Evolutionary conservation across 2,888 invertebrate genomes (phyloP).

Genomic region (Dryobota labecula): DNA sequence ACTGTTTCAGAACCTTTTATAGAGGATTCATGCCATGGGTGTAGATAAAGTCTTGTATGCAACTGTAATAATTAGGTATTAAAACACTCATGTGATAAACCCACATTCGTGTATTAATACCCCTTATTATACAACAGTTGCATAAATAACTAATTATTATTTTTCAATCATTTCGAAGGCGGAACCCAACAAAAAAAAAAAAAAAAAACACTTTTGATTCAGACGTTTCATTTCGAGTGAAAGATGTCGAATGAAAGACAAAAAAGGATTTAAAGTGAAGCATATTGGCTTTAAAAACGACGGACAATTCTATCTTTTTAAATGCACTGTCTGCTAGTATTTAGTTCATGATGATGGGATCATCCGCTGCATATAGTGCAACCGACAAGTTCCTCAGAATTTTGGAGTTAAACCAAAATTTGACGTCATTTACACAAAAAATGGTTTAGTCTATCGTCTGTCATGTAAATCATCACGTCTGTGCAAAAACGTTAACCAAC

Average conservation of each 20-base stretch:
- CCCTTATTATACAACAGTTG: too few relatives aligned
- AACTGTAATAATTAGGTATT: too few relatives aligned
- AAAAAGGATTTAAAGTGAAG: not conserved
- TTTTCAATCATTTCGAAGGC: too few relatives aligned
- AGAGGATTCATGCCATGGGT: too few relatives aligned
- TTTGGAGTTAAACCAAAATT: conserved; percentile 11
- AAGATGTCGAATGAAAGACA: not conserved
- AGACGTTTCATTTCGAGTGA: not conserved
- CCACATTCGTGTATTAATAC: too few relatives aligned
- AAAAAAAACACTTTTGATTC: not conserved
- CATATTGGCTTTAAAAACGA: not conserved
- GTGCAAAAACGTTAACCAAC: conserved; percentile 20
- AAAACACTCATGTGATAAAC: too few relatives aligned
- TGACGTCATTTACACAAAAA: conserved; percentile 41
- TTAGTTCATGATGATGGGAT: not conserved
- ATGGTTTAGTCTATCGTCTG: conserved; percentile 50
- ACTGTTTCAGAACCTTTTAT: too few relatives aligned
- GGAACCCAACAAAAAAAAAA: too few relatives aligned
- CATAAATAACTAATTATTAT: too few relatives aligned
- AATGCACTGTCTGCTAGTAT: not conserved
- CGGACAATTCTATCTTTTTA: not conserved
- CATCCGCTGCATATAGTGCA: not conserved
- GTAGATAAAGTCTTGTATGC: too few relatives aligned
- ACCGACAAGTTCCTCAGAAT: not conserved
- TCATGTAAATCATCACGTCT: conserved; percentile 36